These are phyloP conservation scores for Drymodes brunneopygia DNA, from an alignment of 2,113 vertebrate species.

Conservation along the genomic window DNA sequence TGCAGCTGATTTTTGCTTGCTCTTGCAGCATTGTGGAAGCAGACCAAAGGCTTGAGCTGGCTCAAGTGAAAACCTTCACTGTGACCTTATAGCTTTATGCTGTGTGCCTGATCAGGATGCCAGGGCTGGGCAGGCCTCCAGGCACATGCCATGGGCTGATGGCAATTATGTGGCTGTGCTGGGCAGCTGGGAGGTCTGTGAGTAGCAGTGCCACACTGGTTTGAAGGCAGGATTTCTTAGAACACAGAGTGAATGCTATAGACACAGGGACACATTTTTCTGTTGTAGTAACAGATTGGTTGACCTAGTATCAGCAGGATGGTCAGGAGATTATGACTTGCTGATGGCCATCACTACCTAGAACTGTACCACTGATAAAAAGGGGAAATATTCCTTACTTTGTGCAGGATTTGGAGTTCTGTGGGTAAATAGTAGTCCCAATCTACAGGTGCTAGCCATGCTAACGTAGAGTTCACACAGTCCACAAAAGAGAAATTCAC, in stretches of 20 bases:
- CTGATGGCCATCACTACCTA: not conserved
- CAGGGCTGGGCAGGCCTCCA: not conserved
- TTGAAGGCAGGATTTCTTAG: not conserved
- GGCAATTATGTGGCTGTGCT: not conserved
- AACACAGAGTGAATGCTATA: not conserved
- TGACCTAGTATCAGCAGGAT: not conserved
- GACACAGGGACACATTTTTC: not conserved
- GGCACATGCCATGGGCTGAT: not conserved
- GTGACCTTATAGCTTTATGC: not conserved
- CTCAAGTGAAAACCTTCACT: not conserved
- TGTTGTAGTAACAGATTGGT: not conserved
- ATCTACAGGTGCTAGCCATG: not conserved
- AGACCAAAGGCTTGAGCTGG: not conserved
- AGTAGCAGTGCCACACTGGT: not conserved
- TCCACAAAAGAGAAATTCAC: not conserved
- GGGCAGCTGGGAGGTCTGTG: not conserved
- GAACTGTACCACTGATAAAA: not conserved
- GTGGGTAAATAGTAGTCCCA: not conserved
- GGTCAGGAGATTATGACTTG: not conserved
- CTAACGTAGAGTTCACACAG: not conserved
- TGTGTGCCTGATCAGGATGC: not conserved
- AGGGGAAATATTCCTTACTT: not conserved
- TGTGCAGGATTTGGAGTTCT: not conserved
- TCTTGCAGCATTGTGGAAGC: not conserved
- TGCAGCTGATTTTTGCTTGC: not conserved